These are phyloP conservation scores for Drosophila gaucha DNA, from an alignment of 2,888 invertebrate species.

Conservation along the genomic window DNA sequence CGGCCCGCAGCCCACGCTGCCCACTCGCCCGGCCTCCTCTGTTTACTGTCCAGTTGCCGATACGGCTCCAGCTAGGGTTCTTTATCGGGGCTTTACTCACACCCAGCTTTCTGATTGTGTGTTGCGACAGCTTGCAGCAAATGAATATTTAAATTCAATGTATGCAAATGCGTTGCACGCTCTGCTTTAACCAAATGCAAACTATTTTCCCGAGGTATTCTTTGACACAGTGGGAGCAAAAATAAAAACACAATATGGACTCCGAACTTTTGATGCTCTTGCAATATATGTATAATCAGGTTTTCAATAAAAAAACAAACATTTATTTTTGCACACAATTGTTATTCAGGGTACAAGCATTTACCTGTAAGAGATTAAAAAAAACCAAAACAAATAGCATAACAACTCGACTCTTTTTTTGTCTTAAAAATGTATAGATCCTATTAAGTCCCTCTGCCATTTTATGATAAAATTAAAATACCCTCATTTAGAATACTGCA, in stretches of 20 bases:
- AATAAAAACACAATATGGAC: neutral
- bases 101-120: constrained; percentile 35
- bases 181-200: constrained; percentile 41
- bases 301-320: too few species aligned
- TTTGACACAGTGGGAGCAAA: constrained; percentile 17
- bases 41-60: too few species aligned
- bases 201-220: constrained; percentile 35
- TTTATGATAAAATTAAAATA: neutral
- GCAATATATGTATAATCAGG: too few species aligned
- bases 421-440: neutral
- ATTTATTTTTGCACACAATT: too few species aligned
- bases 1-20: constrained; percentile 12
- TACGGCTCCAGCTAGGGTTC: constrained; percentile 12
- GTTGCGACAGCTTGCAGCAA: constrained; percentile 54
- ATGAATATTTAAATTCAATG: constrained; percentile 70
- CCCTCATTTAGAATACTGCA: neutral
- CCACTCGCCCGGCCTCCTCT: constrained; percentile 9
- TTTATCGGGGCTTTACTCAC: constrained; percentile 8
- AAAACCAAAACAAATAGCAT: too few species aligned
- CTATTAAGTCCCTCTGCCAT: too few species aligned
- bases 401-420: neutral
- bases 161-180: constrained; percentile 62
- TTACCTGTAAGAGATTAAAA: too few species aligned
- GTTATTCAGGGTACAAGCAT: too few species aligned
- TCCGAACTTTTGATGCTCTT: too few species aligned